These are phyloP conservation scores for Troides helena DNA, from an alignment of 2,888 invertebrate species.

Conservation along the genomic window DNA sequence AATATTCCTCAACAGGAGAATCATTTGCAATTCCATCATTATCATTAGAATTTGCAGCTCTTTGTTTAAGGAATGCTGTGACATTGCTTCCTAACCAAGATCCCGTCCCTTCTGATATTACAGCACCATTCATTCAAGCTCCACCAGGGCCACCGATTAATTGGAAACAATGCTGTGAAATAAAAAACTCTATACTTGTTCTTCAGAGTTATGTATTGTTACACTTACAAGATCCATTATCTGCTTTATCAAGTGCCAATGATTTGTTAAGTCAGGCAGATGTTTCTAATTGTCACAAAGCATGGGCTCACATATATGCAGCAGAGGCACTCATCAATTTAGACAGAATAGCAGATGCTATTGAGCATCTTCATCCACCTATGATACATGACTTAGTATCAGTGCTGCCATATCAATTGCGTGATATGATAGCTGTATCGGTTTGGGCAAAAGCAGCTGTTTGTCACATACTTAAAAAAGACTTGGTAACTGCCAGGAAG, in stretches of 20 bases:
- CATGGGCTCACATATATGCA: constrained; percentile 92
- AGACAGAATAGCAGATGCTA: constrained; percentile 90
- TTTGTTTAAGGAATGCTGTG: constrained; percentile 93
- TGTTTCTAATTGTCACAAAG: constrained; percentile 77
- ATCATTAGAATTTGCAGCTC: constrained; percentile 92
- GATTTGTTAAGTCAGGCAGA: constrained; percentile 86
- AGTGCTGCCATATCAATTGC: constrained; percentile 66
- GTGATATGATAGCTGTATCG: constrained; percentile 72
- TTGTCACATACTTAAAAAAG: constrained; percentile 72
- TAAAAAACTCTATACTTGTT: constrained; percentile 85
- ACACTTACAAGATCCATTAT: constrained; percentile 90
- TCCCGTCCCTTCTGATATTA: constrained; percentile 53
- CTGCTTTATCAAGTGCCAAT: constrained; percentile 89
- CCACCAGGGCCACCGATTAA: constrained; percentile 83
- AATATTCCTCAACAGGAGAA: constrained; percentile 78
- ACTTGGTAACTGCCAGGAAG: constrained; percentile 70
- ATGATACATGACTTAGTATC: constrained; percentile 80
- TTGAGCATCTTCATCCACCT: constrained; percentile 89
- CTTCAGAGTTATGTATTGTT: constrained; percentile 92
- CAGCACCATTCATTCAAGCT: constrained; percentile 62
- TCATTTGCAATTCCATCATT: constrained; percentile 93
- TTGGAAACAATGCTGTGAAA: constrained; percentile 79
- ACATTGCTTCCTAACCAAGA: constrained; percentile 83
- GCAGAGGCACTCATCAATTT: constrained; percentile 92
- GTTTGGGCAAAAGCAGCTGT: constrained; percentile 78